phyloP scores from a whole-genome alignment of 1,140 invertebrate genomes.

The Harpegnathos saltator region DNA sequence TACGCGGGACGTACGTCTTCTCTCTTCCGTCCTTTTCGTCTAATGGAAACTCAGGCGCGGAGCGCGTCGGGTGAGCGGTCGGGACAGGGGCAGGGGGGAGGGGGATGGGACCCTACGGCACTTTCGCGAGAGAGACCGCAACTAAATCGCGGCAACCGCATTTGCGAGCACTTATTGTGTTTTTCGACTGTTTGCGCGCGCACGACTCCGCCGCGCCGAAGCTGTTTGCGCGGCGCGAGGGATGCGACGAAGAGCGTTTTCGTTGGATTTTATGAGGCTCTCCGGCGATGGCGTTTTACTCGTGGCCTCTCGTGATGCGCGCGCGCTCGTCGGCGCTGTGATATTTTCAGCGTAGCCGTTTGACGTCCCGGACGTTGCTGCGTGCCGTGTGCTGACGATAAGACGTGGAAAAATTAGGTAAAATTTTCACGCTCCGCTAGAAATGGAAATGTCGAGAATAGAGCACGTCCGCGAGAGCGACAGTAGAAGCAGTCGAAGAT shows the following conservation, averaged over 20 bases:
- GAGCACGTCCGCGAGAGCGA: no score
- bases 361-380: neutral
- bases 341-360: neutral
- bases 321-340: neutral
- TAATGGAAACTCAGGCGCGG: slow-evolving; percentile 53
- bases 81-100: no score
- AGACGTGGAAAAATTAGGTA: neutral
- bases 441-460: no score
- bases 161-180: slow-evolving; percentile 64
- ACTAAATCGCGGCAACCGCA: slow-evolving; percentile 63
- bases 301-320: neutral
- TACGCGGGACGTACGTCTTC: slow-evolving; percentile 24
- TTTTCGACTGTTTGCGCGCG: slow-evolving; percentile 45
- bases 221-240: slow-evolving; percentile 34
- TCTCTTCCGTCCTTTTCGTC: slow-evolving; percentile 15
- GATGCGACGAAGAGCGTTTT: slow-evolving; percentile 29
- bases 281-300: slow-evolving; percentile 8
- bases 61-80: slow-evolving; percentile 10
- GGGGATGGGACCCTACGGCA: no score
- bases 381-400: neutral
- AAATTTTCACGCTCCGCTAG: neutral
- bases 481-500: no score
- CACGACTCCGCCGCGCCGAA: neutral
- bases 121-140: slow-evolving; percentile 45
- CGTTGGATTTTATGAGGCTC: slow-evolving; percentile 12